A percentile compares a stretch with the other conserved stretches of the same genome.
These are phyloP conservation scores for Erpobdella octoculata DNA, from an alignment of 2,888 invertebrate genomes.

Conservation along the genomic window DNA sequence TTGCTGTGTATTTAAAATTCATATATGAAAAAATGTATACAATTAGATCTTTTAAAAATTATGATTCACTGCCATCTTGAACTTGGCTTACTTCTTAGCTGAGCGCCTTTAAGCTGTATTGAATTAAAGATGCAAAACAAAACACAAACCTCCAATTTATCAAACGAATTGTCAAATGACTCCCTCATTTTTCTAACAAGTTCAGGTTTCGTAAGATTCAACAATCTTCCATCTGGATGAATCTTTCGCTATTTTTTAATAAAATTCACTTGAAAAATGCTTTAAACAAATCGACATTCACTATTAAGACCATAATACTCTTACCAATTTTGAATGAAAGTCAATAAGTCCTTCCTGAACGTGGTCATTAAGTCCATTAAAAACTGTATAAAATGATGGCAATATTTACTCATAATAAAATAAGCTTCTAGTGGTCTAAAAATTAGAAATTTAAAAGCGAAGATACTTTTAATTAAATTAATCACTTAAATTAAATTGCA, in stretches of 20 bases:
- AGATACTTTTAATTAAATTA: neutral
- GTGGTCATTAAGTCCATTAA: neutral
- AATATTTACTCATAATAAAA: neutral
- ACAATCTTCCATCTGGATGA: neutral
- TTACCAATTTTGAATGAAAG: slow-evolving; percentile 4
- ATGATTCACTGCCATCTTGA: too few species aligned
- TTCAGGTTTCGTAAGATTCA: slow-evolving; percentile 5
- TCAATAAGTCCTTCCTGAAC: slow-evolving; percentile 2
- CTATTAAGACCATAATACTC: too few species aligned
- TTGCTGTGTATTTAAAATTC: too few species aligned
- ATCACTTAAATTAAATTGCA: neutral
- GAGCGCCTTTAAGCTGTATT: too few species aligned
- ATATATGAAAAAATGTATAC: too few species aligned
- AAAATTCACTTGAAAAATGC: neutral
- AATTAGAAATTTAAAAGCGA: neutral
- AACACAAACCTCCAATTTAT: neutral
- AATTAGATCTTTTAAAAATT: too few species aligned
- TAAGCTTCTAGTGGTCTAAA: neutral
- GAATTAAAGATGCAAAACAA: neutral
- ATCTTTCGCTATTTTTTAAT: neutral
- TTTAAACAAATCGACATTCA: neutral
- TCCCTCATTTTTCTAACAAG: neutral
- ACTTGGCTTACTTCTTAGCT: too few species aligned
- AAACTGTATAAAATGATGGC: slow-evolving; percentile 1
- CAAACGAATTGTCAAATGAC: neutral